These are phyloP conservation scores for Idaea biselata DNA, from an alignment of 2,888 invertebrate genomes.

Conservation along the genomic window DNA sequence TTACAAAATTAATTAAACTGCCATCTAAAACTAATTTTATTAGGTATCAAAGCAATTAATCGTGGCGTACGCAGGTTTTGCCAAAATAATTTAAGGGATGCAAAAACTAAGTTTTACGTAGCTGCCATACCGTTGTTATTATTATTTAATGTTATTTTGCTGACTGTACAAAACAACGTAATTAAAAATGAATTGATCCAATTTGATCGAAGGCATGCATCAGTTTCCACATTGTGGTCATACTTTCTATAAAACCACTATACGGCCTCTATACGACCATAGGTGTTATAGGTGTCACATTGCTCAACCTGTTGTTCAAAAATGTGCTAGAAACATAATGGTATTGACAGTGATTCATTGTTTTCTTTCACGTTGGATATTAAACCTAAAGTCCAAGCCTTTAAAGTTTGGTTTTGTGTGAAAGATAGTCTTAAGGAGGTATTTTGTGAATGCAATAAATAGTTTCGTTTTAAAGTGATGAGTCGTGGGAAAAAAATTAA, in stretches of 20 bases:
- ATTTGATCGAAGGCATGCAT: slow-evolving; percentile 72
- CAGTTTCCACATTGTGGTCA: slow-evolving; percentile 62
- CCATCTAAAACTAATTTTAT: not conserved
- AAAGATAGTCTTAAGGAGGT: not conserved
- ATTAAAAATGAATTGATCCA: slow-evolving; percentile 66
- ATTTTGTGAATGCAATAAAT: slow-evolving; percentile 1
- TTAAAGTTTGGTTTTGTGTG: not conserved
- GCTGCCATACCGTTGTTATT: no score
- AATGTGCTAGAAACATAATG: slow-evolving; percentile 1
- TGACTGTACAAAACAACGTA: slow-evolving; percentile 48
- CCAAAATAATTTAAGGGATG: no score
- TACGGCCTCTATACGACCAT: slow-evolving; percentile 24
- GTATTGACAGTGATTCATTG: slow-evolving; percentile 1
- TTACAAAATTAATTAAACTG: not conserved
- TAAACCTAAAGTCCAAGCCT: not conserved
- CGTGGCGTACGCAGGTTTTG: no score
- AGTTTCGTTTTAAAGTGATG: not conserved
- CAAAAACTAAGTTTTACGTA: no score
- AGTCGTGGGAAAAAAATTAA: not conserved
- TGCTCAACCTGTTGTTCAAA: slow-evolving; percentile 43
- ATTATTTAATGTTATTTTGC: slow-evolving; percentile 25
- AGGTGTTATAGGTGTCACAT: slow-evolving; percentile 57
- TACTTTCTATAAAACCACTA: slow-evolving; percentile 16
- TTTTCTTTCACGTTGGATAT: not conserved
- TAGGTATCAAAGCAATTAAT: no score